Base-by-base conservation (phyloP, 2,888 invertebrate species). In the Ganaspis brasiliensis region DNA sequence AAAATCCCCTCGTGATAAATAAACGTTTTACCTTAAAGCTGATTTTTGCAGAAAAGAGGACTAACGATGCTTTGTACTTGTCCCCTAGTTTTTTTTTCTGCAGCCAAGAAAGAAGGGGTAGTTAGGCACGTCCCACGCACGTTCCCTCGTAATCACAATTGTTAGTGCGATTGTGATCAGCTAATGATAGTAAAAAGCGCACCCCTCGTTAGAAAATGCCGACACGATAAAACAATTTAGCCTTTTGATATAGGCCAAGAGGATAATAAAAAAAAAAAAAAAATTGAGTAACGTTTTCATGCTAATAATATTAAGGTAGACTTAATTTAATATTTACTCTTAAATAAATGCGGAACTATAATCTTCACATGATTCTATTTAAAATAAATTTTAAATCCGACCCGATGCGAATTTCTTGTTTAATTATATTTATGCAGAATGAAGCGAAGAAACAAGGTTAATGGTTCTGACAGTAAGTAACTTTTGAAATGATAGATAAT, bases 111-210 rank as follows among this genome's bases (percentile, higher is more conserved):
- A 19, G 21, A 21, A 74, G 10, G 45, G 52, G 35, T 49, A 31
- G 74, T 56, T 52, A 19, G 35, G 74, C 16, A 57, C 72, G 75
- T 76, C 78, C 72, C 75, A 72, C 77, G 81, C 79, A 79, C 80
- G 80, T 82, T 75, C 80, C 72, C 80, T 79, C 79, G 79, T 88
- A 89, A 89, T 88, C 86, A 87, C 86, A 87, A 89, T 88, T 86
- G 85, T 89, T 89, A 89, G 84, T 78, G 81, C 86, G 89, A 89
- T 89, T 86, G 83, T 81, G 83, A 89, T 89, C 89, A 81, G 81
- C 86, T 88, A 89, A 89, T 87, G 88, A 87, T 84, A 84, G 85
- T 88, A 89, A 85, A 88, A 89, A 87, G 87, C 85, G 86, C 76
- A 75, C 76, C 86, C 45, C 88, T 89, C 86, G 88, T 89, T 89